Conservation (phyloP, 2,888 invertebrate genomes). For the Nycteola revayana region DNA sequence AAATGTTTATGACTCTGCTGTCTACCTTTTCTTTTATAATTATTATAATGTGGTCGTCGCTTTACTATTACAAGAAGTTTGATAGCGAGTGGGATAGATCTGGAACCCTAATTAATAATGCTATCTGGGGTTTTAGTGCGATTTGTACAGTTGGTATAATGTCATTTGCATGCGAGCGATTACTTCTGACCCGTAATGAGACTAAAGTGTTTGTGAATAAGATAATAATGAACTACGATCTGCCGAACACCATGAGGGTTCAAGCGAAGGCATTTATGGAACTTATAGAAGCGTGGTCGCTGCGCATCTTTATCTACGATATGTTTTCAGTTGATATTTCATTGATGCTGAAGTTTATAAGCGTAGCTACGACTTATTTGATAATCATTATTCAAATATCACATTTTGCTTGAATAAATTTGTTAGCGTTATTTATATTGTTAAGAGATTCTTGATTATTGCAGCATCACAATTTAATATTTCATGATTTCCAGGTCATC, state of each 20-base stretch:
- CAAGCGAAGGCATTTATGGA: constrained; percentile 64
- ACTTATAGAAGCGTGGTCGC: constrained; percentile 54
- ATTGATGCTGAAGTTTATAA: constrained; percentile 60
- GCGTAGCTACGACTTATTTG: constrained; percentile 61
- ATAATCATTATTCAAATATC: constrained; percentile 64
- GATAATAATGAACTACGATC: constrained; percentile 57
- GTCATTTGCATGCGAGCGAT: constrained; percentile 48
- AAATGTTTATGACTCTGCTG: constrained; percentile 54
- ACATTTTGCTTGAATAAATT: constrained; percentile 40
- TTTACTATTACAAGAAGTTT: constrained; percentile 40
- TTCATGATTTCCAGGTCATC: no score
- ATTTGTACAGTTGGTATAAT: constrained; percentile 43
- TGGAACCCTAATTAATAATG: constrained; percentile 35
- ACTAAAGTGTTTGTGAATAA: constrained; percentile 55
- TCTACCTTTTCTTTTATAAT: constrained; percentile 54
- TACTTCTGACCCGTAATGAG: constrained; percentile 40
- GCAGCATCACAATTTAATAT: no score
- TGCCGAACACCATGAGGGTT: constrained; percentile 49
- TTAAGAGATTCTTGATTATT: no score
- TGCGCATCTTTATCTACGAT: constrained; percentile 49
- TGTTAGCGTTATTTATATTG: neutral
- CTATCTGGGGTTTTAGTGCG: constrained; percentile 44
- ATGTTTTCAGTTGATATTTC: constrained; percentile 64
- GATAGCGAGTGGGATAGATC: constrained; percentile 16
- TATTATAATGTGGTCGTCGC: constrained; percentile 49